Evolutionary conservation across 2,113 vertebrate genomes (phyloP).

Genomic region (Trachemys scripta): DNA sequence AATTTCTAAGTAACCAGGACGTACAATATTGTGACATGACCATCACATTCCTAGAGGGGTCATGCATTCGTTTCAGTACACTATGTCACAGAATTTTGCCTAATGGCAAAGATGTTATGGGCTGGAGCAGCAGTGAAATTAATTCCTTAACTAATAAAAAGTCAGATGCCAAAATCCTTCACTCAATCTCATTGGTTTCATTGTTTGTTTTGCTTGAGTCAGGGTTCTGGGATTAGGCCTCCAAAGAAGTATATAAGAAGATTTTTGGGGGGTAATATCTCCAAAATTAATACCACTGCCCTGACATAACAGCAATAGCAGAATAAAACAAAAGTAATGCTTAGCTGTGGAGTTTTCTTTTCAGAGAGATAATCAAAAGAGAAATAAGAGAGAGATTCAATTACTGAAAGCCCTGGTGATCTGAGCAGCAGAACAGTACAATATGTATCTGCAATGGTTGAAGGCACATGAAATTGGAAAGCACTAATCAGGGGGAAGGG

Average conservation of each 20-base stretch:
- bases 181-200: slow-evolving; percentile 15
- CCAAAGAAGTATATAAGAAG: neutral
- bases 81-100: neutral
- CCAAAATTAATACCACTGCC: slow-evolving; percentile 45
- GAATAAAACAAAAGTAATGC: slow-evolving; percentile 65
- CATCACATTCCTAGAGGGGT: neutral
- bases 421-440: neutral
- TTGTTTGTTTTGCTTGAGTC: slow-evolving; percentile 58
- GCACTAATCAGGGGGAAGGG: fast-evolving
- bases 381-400: slow-evolving; percentile 11
- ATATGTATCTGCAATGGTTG: fast-evolving
- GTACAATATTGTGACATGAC: fast-evolving
- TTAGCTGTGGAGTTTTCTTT: slow-evolving; percentile 63
- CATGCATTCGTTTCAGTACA: neutral
- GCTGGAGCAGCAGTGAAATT: slow-evolving; percentile 35
- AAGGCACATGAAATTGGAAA: neutral
- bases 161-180: slow-evolving; percentile 1
- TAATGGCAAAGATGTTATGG: slow-evolving; percentile 17
- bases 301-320: slow-evolving; percentile 19
- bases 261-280: neutral
- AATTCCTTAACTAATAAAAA: slow-evolving; percentile 54
- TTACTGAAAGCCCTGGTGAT: slow-evolving; percentile 12
- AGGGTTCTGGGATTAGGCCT: slow-evolving; percentile 4
- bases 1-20: neutral
- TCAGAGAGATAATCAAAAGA: slow-evolving; percentile 69